Percentiles rank a stretch among this genome's conserved stretches.
These are phyloP conservation scores for Macrocentrus cingulum DNA, from an alignment of 1,140 invertebrate species.

Conservation along the genomic window DNA sequence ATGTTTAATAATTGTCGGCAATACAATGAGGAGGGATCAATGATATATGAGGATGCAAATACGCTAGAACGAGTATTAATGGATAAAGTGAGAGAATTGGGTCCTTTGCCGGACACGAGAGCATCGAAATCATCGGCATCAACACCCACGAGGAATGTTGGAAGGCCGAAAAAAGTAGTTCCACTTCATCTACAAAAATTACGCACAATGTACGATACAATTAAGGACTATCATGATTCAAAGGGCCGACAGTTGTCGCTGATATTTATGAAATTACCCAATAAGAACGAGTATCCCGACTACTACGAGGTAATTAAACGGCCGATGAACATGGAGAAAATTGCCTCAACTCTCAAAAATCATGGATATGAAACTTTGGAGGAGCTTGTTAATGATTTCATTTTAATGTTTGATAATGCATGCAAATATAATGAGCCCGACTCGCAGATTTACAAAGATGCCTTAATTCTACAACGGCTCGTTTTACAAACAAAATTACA, in stretches of 20 bases:
- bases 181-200: conserved; percentile 74
- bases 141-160: conserved; percentile 50
- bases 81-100: conserved; percentile 80
- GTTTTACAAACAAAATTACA: conserved; percentile 90
- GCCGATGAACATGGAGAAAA: conserved; percentile 96
- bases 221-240: conserved; percentile 86
- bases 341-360: conserved; percentile 84
- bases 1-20: conserved; percentile 96
- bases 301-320: conserved; percentile 98
- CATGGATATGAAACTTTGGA: conserved; percentile 82
- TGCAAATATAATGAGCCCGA: conserved; percentile 99
- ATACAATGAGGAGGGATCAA: conserved; percentile 94
- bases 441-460: conserved; percentile 98
- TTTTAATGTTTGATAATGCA: conserved; percentile 98
- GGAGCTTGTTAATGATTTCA: conserved; percentile 89
- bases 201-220: conserved; percentile 84
- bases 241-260: conserved; percentile 83
- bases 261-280: conserved; percentile 94
- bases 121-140: conserved; percentile 41
- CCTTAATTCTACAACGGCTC: conserved; percentile 87
- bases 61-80: conserved; percentile 82
- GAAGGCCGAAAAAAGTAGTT: conserved; percentile 58
- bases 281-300: conserved; percentile 92
- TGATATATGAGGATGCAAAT: conserved; percentile 93
- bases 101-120: conserved; percentile 52